Base-by-base conservation (phyloP, 2,797 vertebrate genomes). In the Sciurus vulgaris region DNA sequence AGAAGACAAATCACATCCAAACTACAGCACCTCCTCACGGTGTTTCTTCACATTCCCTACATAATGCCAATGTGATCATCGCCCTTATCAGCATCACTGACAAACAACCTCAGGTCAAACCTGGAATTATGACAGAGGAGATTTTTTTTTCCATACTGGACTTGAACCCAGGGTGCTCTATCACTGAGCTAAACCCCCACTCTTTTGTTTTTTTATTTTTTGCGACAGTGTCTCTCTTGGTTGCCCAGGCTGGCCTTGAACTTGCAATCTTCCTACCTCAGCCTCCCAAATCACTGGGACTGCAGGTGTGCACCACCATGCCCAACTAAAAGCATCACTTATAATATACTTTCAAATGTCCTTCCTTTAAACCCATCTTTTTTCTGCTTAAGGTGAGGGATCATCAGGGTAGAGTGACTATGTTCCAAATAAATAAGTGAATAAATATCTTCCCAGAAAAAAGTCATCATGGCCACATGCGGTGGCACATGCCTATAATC, bases 21-120 rank as follows among this genome's bases (percentile, higher is more conserved):
- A 49, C 26, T 13, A 10, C 10, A 38, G 8, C 33, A 38, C 13
- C 12, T 74, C 11, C 41, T 73, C 4, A 2, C 3, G 13, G n/a
- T 1, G 24, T 56, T 26, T 14, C 47, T 84, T 38, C 49, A 9
- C 30, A 2, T 11, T 83, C 54, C 28, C 44, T 54, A 30, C 12
- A 8, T 7, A 10, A 14, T 2, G 3, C 65, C 13, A 61, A 1
- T 0, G 0, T 18, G 6, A 14, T 9, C 7, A 4, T 20, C 0
- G 0, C 26, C 17, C 2, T 72, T 30, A 7, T 41, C 28, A 41
- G 35, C 24, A 54, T 8, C 5, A 17, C 67, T 44, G 15, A 33
- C 26, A 33, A 38, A 26, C 22, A n/a, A 0, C 4, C 3, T 38
- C 56, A 38, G 30, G 24, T 67, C 56, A 69, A 51, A 70, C 22